Evolutionary conservation across 2,888 invertebrate species (phyloP).

Genomic region (Perithous albicinctus): DNA sequence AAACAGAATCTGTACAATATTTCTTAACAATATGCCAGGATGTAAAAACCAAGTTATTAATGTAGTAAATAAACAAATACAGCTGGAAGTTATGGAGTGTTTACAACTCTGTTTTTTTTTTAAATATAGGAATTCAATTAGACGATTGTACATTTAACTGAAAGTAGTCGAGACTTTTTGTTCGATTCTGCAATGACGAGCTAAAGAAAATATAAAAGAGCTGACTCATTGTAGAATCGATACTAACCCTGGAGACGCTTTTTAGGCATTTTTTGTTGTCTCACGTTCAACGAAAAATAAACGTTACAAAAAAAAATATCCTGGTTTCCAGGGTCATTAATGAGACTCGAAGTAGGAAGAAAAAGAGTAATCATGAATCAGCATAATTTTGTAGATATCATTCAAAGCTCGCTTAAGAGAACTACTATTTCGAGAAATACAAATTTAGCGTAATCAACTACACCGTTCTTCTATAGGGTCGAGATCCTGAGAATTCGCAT

Average conservation of each 20-base stretch:
- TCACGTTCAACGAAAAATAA: background rate
- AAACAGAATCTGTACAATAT: no score
- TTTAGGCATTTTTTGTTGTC: background rate
- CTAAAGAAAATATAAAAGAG: background rate
- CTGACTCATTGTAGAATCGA: background rate
- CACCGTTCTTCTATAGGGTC: conserved; percentile 70
- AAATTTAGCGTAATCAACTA: conserved; percentile 73
- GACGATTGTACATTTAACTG: background rate
- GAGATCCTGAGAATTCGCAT: conserved; percentile 66
- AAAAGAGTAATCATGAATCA: conserved; percentile 9
- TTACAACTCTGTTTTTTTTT: no score
- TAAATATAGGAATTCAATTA: background rate
- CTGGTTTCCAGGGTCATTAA: background rate
- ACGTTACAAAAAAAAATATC: background rate
- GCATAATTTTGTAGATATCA: conserved; percentile 36
- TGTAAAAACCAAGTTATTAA: no score
- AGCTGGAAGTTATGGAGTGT: no score
- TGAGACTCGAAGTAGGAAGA: background rate
- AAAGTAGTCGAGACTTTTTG: background rate
- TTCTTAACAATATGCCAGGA: no score
- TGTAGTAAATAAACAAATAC: no score
- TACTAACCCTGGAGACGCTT: background rate
- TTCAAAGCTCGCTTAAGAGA: conserved; percentile 65
- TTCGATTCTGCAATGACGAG: background rate
- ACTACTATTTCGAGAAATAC: conserved; percentile 59